Conservation (phyloP, 2,113 vertebrate species). For the Bathybates hornii region DNA sequence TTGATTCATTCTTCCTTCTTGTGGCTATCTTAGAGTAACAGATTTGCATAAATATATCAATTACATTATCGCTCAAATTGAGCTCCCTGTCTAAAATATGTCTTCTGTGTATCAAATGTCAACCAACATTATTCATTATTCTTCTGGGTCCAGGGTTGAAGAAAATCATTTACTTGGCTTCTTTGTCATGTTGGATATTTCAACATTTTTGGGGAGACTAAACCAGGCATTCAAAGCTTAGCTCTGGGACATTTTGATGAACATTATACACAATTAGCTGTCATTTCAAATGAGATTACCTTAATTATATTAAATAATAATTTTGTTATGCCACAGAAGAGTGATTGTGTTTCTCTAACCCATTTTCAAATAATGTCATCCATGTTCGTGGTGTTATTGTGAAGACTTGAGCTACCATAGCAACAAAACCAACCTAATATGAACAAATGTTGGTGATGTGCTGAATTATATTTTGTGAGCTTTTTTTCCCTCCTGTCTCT, state of each 20-base stretch:
- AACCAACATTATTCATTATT: not conserved
- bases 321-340: not conserved
- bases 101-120: not conserved
- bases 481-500: rapidly evolving
- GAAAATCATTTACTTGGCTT: not conserved
- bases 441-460: not conserved
- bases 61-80: not conserved
- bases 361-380: not conserved
- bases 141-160: not conserved
- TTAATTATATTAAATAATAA: not conserved
- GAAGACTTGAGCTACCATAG: not conserved
- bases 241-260: not conserved
- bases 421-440: not conserved
- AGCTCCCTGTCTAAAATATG: not conserved
- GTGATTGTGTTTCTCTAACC: not conserved
- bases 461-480: not conserved
- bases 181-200: not conserved
- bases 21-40: not conserved
- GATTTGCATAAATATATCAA: not conserved
- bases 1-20: not conserved
- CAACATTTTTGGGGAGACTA: not conserved
- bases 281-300: not conserved
- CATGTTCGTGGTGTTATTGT: not conserved
- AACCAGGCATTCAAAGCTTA: not conserved
- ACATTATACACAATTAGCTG: not conserved